Percentiles rank a stretch among this genome's conserved stretches.
Conservation (phyloP, 2,888 invertebrate species). For the Mallateleia sp. region DNA sequence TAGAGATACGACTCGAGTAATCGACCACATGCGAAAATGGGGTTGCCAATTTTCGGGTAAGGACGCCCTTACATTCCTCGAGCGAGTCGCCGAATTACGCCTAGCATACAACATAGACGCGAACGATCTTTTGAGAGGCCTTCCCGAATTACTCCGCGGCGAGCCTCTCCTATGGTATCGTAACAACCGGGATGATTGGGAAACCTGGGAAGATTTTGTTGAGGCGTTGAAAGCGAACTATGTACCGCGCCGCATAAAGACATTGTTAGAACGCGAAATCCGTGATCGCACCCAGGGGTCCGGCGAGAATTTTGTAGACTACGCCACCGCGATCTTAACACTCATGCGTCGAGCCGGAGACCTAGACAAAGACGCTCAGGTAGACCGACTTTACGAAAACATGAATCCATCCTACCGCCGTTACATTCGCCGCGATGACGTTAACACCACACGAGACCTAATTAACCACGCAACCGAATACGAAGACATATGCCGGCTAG, state of each 20-base stretch:
- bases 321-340: neutral
- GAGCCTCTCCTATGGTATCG: conserved; percentile 30
- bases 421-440: neutral
- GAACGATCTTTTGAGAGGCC: neutral
- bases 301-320: neutral
- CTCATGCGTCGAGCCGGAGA: conserved; percentile 21
- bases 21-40: conserved; percentile 36
- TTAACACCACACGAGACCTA: neutral
- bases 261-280: conserved; percentile 5
- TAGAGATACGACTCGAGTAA: neutral
- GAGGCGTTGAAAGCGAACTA: neutral
- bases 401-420: conserved; percentile 14
- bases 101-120: neutral
- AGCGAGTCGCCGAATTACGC: conserved; percentile 7
- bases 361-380: neutral
- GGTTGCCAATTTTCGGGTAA: conserved; percentile 34
- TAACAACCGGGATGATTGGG: neutral
- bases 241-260: neutral
- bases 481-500: conserved; percentile 19
- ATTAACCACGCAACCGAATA: conserved; percentile 14
- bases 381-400: conserved; percentile 8
- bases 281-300: neutral
- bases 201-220: neutral
- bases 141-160: conserved; percentile 22
- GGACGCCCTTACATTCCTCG: conserved; percentile 9